Base-by-base conservation (phyloP, 2,113 vertebrate genomes). In the Podarcis cretensis region DNA sequence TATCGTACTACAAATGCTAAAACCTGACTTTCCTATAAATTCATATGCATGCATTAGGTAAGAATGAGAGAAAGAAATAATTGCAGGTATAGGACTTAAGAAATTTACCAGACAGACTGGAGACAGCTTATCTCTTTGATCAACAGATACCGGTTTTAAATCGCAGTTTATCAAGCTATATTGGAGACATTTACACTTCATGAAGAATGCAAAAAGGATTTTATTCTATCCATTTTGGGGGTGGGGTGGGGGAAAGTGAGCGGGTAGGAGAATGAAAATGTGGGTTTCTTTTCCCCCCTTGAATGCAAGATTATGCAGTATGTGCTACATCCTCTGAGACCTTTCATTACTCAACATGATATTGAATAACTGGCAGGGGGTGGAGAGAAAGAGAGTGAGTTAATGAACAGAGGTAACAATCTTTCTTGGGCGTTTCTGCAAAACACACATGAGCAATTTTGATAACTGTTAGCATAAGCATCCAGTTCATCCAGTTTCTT, bases 61-160 rank as follows among this genome's bases (percentile, higher is more conserved):
- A 6, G 21, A 65, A 10, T 8, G n/a, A 30, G 35, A 4, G 5
- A 32, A 87, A 94, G 86, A 89, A 37, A 87, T 83, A 89, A 79
- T 40, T 69, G 1, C 6, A 54, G 2, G 13, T 92, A 85, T 88
- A 7, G 16, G 90, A 87, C 54, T 91, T 35, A 86, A 86, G 92
- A 91, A n/a, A 76, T 83, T 91, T 83, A 48, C 40, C 94, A 96
- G 96, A 96, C 96, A 93, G 95, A 63, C 1, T 16, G 95, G 95
- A 97, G 96, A 95, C 96, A 91, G 89, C 68, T 93, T 96, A 96
- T 96, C 96, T 93, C 93, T 66, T 37, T 81, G 59, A 96, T 95
- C 96, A 91, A 8, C 89, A 94, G 95, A 92, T 80, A 85, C 94
- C 85, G 90, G 95, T 81, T 89, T 97, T 95, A 95, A 95, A 96